Conservation (phyloP, 1,140 invertebrate genomes). For the Elysia chlorotica region DNA sequence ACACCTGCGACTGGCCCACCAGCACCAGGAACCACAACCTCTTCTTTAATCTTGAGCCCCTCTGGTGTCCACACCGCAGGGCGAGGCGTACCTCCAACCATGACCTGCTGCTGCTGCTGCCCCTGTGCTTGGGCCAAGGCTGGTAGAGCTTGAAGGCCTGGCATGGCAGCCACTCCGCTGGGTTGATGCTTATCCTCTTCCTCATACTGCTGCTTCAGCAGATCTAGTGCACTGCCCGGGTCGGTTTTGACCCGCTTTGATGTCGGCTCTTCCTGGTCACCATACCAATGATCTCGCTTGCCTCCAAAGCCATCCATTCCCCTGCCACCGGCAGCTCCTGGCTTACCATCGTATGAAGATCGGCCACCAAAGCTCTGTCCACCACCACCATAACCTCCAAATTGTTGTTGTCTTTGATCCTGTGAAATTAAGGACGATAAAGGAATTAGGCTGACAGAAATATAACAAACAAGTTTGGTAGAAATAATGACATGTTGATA, state of each 20-base stretch:
- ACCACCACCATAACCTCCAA: conserved; percentile 16
- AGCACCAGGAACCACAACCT: background rate
- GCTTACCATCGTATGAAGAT: no score
- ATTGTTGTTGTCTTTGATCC: conserved; percentile 12
- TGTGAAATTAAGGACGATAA: background rate
- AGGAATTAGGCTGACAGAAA: no score
- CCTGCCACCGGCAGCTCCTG: no score
- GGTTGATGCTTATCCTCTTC: conserved; percentile 27
- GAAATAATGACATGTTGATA: no score
- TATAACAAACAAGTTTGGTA: no score
- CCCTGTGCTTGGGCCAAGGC: no score
- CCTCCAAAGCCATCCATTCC: no score
- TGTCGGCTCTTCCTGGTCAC: conserved; percentile 19
- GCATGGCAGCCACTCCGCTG: no score
- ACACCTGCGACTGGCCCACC: no score
- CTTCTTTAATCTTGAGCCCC: conserved; percentile 8
- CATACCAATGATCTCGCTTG: conserved; percentile 12
- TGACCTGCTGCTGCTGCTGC: no score
- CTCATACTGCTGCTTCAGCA: conserved; percentile 36
- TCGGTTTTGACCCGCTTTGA: conserved; percentile 26
- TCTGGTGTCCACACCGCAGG: conserved; percentile 9
- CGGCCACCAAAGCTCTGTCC: conserved; percentile 11
- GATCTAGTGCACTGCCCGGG: conserved; percentile 33
- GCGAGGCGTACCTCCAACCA: background rate
- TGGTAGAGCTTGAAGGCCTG: no score